Conservation (phyloP, 2,797 vertebrate genomes). For the Peromyscus attwateri region DNA sequence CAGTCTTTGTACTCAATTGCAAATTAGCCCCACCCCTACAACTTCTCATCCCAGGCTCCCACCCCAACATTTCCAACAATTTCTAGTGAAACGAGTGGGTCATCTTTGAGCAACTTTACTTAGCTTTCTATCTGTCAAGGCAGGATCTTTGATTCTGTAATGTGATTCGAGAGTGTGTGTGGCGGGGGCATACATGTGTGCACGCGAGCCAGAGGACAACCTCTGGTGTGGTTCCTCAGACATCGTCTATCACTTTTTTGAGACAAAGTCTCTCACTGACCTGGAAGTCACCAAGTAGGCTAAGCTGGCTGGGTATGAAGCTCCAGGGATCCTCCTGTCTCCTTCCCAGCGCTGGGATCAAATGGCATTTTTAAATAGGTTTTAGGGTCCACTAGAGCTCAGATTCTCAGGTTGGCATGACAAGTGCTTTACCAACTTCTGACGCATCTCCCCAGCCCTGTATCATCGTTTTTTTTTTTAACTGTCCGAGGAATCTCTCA, state of each 20-base stretch:
- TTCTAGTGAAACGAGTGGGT: not conserved
- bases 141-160: not conserved
- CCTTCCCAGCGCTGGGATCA: not conserved
- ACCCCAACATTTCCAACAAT: slow-evolving; percentile 24
- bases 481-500: not conserved
- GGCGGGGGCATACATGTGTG: no score
- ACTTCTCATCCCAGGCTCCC: not conserved
- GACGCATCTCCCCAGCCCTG: not conserved
- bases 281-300: not conserved
- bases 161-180: not conserved
- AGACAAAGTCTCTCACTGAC: not conserved
- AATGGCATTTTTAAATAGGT: no score
- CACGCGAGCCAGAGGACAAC: not conserved
- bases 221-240: not conserved
- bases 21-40: not conserved
- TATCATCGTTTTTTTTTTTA: not conserved
- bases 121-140: not conserved
- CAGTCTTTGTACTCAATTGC: slow-evolving; percentile 25
- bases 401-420: not conserved
- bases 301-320: not conserved
- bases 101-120: not conserved
- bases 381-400: not conserved
- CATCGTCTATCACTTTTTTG: not conserved
- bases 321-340: not conserved
- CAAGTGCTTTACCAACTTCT: not conserved